Evolutionary conservation across 1,140 invertebrate species (phyloP), one percentile per base, ranked within the genome.

Genomic region (Saccostrea echinata): DNA sequence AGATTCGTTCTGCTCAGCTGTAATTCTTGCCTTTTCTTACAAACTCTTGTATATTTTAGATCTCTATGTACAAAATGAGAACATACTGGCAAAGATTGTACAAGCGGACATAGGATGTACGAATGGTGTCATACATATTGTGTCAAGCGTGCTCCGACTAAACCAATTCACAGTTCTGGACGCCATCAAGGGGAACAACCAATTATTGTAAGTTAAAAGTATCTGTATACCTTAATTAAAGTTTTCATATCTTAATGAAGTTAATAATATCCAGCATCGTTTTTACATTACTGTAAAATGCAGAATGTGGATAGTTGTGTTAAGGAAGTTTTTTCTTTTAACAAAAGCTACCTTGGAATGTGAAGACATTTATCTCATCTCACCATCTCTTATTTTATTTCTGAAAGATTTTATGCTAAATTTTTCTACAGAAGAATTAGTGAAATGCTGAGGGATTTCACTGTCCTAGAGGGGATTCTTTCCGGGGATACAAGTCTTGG

Each of bases 71-170:
- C 94, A 96, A 86, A 94, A 96, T 90, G 95, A 96, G 52, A 94
- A 96, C 90, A 95, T 96, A 35, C 94, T 96, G 90, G 95, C 95
- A 0, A 92, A 95, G 21, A 94, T 96, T 43, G 93, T 94, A 51
- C 92, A 94, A 71, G 86, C 92, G 0, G 95, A 96, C 89, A 93
- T 95, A 83, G 95, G 96, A 82, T 95, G 95, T 13, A 95, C 95
- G 33, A 96, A 96, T 91, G 96, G 96, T 8, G 94, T 96, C 2
- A 92, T 96, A 64, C 96, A 96, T 90, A 94, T 96, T 27, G 95
- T 96, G 57, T 95, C 94, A 89, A 95, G 95, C 88, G 95, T 96
- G 27, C 91, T 96, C 33, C 92, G 92, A 16, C 61, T 87, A 33
- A 86, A 89, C 13, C 90, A 93, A 85, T 93, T 92, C 86, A 92